These are phyloP conservation scores for Astropecten irregularis DNA, from an alignment of 53 echinoderm and acorn worm species.

Conservation along the genomic window DNA sequence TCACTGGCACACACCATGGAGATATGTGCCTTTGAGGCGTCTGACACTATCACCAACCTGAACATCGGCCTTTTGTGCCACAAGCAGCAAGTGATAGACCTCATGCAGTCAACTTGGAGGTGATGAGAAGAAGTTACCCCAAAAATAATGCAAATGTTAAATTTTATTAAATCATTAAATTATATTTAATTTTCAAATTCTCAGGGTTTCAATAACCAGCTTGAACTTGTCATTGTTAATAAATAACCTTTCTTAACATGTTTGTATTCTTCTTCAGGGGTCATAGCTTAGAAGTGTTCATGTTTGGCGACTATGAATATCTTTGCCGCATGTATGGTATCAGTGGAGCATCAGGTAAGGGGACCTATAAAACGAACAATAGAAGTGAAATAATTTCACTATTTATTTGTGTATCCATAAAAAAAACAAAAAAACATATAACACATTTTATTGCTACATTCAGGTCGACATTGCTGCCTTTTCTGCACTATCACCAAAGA, in stretches of 20 bases:
- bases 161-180: background rate
- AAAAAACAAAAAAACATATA: too few relatives aligned
- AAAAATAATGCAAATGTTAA: too few relatives aligned
- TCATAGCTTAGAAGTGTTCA: conserved; percentile 1
- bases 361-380: background rate
- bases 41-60: conserved; percentile 36
- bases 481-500: conserved; percentile 38
- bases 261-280: conserved; percentile 29
- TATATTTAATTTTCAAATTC: background rate
- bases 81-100: conserved; percentile 31
- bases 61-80: conserved; percentile 31
- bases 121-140: background rate
- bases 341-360: conserved; percentile 37
- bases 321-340: conserved; percentile 28
- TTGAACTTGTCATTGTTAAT: too few relatives aligned
- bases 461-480: conserved; percentile 68
- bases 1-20: conserved; percentile 24
- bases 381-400: background rate
- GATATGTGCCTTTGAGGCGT: conserved; percentile 20
- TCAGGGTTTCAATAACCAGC: too few relatives aligned
- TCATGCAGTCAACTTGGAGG: conserved; percentile 46
- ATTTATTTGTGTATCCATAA: too few relatives aligned
- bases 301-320: conserved; percentile 47
- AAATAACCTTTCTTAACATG: too few relatives aligned
- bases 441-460: too few relatives aligned